Base-by-base conservation (phyloP, 2,888 invertebrate species). In the Tupiocoris notatus region DNA sequence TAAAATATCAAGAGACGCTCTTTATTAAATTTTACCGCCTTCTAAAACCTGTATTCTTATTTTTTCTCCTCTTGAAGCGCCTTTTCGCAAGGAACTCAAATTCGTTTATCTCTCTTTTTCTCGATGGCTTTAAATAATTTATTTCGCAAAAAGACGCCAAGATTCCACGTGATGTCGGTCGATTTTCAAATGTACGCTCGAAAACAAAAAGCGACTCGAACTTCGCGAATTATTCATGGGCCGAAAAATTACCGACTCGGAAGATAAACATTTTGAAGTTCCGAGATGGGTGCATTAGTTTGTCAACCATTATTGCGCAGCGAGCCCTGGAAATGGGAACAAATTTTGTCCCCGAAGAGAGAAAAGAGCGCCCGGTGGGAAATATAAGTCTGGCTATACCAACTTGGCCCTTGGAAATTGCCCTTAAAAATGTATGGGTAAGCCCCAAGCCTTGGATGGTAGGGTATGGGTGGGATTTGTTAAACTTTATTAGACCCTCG, bases 401-500 rank as follows among this genome's bases (percentile, higher is more conserved):
- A 73, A 62, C 73, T 73, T 73, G 63, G 63, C 54, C 73, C 23
- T 21, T 39, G 62, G 73, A 63, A 59, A 73, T 73, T 73, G 73
- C 73, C 63, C 63, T 73, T 73, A 73, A 73, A 73, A 73, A 73
- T 73, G 73, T 73, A 73, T 73, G 73, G 24, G 17, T n/a, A 58
- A 58, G 17, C 22, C 39, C n/a, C 39, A 39, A 39, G 39, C 39
- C 39, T 39, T 39, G 39, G 39, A 39, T 12, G 59, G 21, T 7
- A 22, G 22, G 39, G 25, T 16, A 23, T 59, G 63, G 73, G 63
- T 16, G 39, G 73, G 73, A 73, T 73, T 73, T 73, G 73, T 73
- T 73, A 54, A 73, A 73, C 73, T 73, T 73, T 73, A 73, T 73
- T 73, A 73, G 63, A n/a, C 70, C 70, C 70, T 59, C 59, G 70